A percentile compares a stretch with the other conserved stretches of the same genome.
phyloP scores from a whole-genome alignment of 2,888 invertebrate species.

The Chymomyza caudatula region DNA sequence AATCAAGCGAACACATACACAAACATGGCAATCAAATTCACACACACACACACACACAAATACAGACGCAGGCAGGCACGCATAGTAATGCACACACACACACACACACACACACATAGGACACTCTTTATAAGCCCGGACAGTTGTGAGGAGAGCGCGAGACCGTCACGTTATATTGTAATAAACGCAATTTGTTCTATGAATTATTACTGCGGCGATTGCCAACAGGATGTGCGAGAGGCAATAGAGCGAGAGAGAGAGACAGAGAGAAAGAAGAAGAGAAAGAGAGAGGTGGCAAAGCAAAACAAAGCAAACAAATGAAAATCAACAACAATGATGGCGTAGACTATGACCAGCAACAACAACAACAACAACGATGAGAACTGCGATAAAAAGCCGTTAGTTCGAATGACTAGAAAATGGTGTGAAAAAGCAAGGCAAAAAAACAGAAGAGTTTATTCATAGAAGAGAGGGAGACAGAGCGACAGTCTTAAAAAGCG shows the following conservation, averaged over 20 bases:
- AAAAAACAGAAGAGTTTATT: not conserved
- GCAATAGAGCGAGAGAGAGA: not conserved
- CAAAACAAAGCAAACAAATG: constrained; percentile 16
- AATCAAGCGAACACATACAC: not conserved
- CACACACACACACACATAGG: not conserved
- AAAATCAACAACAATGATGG: not conserved
- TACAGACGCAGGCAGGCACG: not conserved
- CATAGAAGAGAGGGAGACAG: not conserved
- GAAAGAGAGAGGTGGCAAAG: not conserved
- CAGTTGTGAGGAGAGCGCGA: constrained; percentile 5
- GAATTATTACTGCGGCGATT: constrained; percentile 54
- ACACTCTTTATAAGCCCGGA: not conserved
- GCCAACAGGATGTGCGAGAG: constrained; percentile 26
- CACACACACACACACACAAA: not conserved
- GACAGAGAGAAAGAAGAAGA: not conserved
- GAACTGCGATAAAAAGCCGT: not conserved
- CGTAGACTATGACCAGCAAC: not conserved
- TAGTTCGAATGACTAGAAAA: not conserved
- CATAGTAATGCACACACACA: not conserved
- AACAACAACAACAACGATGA: not conserved
- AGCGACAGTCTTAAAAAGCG: too few relatives aligned
- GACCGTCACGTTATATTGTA: constrained; percentile 56
- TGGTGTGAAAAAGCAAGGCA: not conserved
- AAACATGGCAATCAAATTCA: not conserved
- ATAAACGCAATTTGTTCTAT: constrained; percentile 73